These are phyloP conservation scores for Pipistrellus kuhlii DNA, from an alignment of 2,797 vertebrate genomes.

Conservation along the genomic window DNA sequence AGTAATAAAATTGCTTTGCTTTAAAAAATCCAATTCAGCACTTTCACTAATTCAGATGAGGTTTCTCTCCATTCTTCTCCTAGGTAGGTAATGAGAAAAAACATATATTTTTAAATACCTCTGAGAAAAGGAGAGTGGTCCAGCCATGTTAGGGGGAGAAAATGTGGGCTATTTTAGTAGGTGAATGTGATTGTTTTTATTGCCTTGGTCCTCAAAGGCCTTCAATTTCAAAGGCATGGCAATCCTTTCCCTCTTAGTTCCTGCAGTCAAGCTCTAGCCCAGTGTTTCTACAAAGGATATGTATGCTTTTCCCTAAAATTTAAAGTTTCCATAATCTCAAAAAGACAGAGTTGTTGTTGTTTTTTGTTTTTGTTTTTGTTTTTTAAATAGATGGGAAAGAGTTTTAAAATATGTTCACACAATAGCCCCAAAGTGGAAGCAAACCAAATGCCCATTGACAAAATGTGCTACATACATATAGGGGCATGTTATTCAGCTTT, in stretches of 20 bases:
- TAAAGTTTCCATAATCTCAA: neutral
- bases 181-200: neutral
- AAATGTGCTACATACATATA: neutral
- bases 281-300: neutral
- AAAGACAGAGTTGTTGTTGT: neutral
- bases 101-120: neutral
- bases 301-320: neutral
- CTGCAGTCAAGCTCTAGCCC: neutral
- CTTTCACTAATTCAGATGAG: constrained; percentile 58
- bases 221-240: neutral
- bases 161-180: neutral
- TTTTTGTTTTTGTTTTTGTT: no score
- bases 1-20: constrained; percentile 70
- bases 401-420: neutral
- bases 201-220: neutral
- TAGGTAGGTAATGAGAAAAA: constrained; percentile 33
- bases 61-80: constrained; percentile 26
- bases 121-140: neutral
- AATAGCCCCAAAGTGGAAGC: neutral
- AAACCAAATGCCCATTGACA: neutral
- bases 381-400: neutral
- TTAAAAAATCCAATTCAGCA: constrained; percentile 54
- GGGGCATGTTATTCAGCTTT: neutral
- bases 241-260: neutral
- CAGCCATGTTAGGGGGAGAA: neutral